Evolutionary conservation across 2,888 invertebrate genomes (phyloP).

Genomic region (Tetragonula carbonaria): DNA sequence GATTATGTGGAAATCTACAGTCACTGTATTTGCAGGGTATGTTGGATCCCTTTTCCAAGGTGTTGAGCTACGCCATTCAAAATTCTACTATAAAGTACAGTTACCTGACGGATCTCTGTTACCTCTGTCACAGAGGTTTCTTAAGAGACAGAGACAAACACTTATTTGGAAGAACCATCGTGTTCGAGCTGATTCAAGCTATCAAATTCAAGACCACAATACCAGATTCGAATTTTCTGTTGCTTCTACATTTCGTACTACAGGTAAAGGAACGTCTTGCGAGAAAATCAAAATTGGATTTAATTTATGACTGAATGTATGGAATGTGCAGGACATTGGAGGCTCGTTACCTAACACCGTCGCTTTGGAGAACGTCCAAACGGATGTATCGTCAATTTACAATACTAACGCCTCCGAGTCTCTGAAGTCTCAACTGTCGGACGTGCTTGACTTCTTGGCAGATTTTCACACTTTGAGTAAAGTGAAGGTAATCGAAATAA

Average conservation of each 20-base stretch:
- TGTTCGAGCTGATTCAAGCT: constrained; percentile 97
- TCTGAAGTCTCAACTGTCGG: constrained; percentile 95
- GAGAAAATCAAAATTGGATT: not conserved
- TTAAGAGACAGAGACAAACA: constrained; percentile 96
- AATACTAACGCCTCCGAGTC: constrained; percentile 97
- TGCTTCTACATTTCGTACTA: constrained; percentile 94
- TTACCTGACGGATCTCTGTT: constrained; percentile 94
- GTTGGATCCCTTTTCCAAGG: constrained; percentile 97
- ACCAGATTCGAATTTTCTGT: constrained; percentile 96
- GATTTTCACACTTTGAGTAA: constrained; percentile 98
- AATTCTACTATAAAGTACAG: constrained; percentile 92
- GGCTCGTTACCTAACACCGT: constrained; percentile 93
- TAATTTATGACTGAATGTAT: not conserved
- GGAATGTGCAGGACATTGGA: constrained; percentile 89
- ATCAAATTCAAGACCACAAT: constrained; percentile 97
- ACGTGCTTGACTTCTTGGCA: constrained; percentile 96
- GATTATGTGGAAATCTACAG: too few species aligned
- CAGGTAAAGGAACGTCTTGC: constrained; percentile 86
- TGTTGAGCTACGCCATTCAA: constrained; percentile 96
- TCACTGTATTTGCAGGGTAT: constrained; percentile 87
- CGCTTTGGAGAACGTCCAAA: constrained; percentile 86
- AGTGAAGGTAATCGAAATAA: constrained; percentile 90
- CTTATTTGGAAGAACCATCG: constrained; percentile 94
- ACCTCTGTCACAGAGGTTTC: constrained; percentile 95
- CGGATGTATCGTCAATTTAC: constrained; percentile 85